phyloP scores from a whole-genome alignment of 2,888 invertebrate species.

The Linyphia triangularis region DNA sequence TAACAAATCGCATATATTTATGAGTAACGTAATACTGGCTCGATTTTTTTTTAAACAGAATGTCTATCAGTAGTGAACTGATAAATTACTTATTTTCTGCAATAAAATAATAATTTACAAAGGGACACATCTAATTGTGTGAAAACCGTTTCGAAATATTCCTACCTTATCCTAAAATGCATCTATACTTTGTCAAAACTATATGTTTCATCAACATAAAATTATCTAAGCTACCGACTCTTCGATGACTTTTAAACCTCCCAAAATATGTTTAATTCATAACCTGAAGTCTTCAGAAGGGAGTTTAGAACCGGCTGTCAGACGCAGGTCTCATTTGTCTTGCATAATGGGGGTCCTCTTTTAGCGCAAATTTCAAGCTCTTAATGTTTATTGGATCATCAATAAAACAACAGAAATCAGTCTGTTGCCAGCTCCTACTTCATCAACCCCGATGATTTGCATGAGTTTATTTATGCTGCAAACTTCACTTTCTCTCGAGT shows the following conservation, averaged over 20 bases:
- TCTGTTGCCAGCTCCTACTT: conserved; percentile 4
- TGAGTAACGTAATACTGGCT: too few relatives aligned
- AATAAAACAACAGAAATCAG: conserved; percentile 53
- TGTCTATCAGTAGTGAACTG: too few relatives aligned
- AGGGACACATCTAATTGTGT: too few relatives aligned
- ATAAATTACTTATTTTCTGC: too few relatives aligned
- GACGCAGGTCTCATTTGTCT: conserved; percentile 45
- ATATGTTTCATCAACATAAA: too few relatives aligned
- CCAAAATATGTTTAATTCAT: conserved; percentile 27
- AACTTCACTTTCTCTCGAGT: neutral
- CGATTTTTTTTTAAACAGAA: too few relatives aligned
- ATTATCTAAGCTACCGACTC: too few relatives aligned
- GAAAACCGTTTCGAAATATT: too few relatives aligned
- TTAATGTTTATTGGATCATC: conserved; percentile 61
- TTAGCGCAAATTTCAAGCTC: conserved; percentile 23
- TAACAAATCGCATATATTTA: too few relatives aligned
- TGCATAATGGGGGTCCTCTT: conserved; percentile 39
- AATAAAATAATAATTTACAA: too few relatives aligned
- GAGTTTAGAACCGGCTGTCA: conserved; percentile 33
- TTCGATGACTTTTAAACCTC: neutral
- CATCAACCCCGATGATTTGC: conserved; percentile 39
- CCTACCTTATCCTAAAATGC: too few relatives aligned
- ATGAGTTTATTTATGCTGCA: conserved; percentile 34
- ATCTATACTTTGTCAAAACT: too few relatives aligned
- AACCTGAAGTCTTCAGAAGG: neutral